These are phyloP conservation scores for Toxonevra muliebris DNA, from an alignment of 2,888 invertebrate species.

Conservation along the genomic window DNA sequence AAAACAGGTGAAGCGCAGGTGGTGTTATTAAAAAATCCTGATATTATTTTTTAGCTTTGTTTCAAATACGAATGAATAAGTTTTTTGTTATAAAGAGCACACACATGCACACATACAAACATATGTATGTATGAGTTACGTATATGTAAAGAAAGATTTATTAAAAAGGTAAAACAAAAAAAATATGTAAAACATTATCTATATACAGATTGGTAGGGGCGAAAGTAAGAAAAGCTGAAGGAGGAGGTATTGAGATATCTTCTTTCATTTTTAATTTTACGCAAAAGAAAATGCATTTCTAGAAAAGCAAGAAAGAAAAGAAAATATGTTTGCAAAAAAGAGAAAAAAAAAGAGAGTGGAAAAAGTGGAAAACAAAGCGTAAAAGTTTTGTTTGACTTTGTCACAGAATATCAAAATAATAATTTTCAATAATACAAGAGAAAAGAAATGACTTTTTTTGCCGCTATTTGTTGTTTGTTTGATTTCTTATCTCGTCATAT, in stretches of 20 bases:
- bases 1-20: conserved; percentile 37
- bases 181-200: neutral
- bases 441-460: neutral
- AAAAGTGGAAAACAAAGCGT: neutral
- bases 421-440: neutral
- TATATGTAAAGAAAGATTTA: neutral
- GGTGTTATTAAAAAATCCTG: conserved; percentile 42
- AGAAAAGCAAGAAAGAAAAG: neutral
- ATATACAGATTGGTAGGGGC: no score
- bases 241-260: neutral
- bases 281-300: conserved; percentile 18
- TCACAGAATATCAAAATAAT: conserved; percentile 2
- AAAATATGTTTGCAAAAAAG: neutral
- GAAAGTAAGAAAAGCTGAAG: neutral
- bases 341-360: neutral
- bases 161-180: neutral
- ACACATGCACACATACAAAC: conserved; percentile 25
- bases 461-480: no score
- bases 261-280: conserved; percentile 25
- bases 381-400: conserved; percentile 12
- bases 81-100: conserved; percentile 27
- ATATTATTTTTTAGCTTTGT: conserved; percentile 38
- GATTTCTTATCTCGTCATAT: no score
- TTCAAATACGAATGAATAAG: conserved; percentile 40
- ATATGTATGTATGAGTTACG: neutral